Evolutionary conservation across 1,140 invertebrate genomes (phyloP).

Genomic region (Drosophila lacteicornis): DNA sequence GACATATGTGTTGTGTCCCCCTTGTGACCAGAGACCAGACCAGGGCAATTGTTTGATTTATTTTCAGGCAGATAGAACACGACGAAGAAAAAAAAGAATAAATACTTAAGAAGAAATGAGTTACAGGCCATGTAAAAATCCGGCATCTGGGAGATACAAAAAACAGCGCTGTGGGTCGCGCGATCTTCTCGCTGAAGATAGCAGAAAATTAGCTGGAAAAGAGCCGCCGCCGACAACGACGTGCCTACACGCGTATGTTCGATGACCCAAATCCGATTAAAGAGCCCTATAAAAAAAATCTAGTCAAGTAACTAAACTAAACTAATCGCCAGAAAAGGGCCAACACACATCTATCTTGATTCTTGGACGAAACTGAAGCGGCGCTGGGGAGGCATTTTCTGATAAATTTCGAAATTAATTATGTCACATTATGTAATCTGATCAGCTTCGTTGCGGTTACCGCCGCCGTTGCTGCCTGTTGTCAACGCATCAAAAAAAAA

Average conservation of each 20-base stretch:
- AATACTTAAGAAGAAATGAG: conserved; percentile 34
- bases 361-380: conserved; percentile 13
- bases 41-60: conserved; percentile 75
- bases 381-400: conserved; percentile 19
- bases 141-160: conserved; percentile 21
- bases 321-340: conserved; percentile 27
- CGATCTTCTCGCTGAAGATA: conserved; percentile 63
- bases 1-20: conserved; percentile 42
- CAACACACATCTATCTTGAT: conserved; percentile 17
- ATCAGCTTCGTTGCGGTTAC: conserved; percentile 67
- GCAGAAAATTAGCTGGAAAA: conserved; percentile 72
- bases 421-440: conserved; percentile 85
- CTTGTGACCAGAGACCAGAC: conserved; percentile 12
- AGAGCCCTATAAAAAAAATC: conserved; percentile 14
- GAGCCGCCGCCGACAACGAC: conserved; percentile 9
- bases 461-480: conserved; percentile 27
- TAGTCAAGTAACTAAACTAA: conserved; percentile 27
- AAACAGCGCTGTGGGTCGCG: not conserved
- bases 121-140: conserved; percentile 38
- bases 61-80: conserved; percentile 50
- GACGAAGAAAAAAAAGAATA: conserved; percentile 33
- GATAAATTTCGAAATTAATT: conserved; percentile 78
- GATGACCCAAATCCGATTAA: conserved; percentile 78
- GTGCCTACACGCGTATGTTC: conserved; percentile 55
- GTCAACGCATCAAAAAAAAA: conserved; percentile 46